Percentiles rank a stretch among this genome's conserved stretches.
Conservation (phyloP, 2,797 vertebrate species). For the Peromyscus eremicus region DNA sequence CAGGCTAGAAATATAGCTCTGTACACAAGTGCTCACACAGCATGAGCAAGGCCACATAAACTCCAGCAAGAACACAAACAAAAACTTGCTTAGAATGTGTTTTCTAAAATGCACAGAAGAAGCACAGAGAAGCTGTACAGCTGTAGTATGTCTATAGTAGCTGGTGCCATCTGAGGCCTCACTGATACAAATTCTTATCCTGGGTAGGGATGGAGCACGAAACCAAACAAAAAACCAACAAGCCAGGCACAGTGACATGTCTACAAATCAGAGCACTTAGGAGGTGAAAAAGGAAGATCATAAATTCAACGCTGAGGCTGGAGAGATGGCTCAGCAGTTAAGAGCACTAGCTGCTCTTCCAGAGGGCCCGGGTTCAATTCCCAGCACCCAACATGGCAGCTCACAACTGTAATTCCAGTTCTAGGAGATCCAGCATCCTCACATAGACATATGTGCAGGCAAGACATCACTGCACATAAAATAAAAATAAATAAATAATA, state of each 20-base stretch:
- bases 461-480: neutral
- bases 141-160: neutral
- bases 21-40: neutral
- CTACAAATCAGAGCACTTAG: neutral
- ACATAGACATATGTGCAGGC: too few species aligned
- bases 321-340: too few species aligned
- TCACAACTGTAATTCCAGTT: too few species aligned
- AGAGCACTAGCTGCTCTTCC: too few species aligned
- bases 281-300: neutral
- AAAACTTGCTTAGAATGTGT: neutral
- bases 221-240: neutral
- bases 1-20: neutral
- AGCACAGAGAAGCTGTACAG: neutral
- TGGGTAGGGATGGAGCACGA: neutral
- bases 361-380: too few species aligned
- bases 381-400: too few species aligned
- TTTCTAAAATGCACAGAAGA: neutral
- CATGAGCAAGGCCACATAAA: neutral
- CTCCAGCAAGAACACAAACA: neutral
- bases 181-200: neutral
- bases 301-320: neutral
- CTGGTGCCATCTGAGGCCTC: neutral
- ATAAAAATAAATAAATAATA: neutral
- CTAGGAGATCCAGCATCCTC: too few species aligned
- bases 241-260: neutral